Evolutionary conservation across 2,113 vertebrate genomes (phyloP).

Genomic region (Cryptotis parvus): DNA sequence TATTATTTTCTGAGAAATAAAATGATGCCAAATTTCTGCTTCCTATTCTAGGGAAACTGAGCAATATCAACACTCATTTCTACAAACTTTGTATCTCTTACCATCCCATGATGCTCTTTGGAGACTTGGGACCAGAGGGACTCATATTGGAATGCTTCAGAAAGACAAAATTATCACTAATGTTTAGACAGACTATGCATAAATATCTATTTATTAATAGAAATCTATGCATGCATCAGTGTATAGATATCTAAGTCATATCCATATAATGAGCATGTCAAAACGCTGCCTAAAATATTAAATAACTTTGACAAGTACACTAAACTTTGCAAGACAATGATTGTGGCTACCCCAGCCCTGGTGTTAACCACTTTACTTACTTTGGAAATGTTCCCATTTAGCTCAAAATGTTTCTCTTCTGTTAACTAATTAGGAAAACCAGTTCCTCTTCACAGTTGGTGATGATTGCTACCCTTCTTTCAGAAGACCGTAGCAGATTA

Average conservation of each 20-base stretch:
- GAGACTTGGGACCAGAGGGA: not conserved
- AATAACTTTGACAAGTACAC: not conserved
- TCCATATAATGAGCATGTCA: not conserved
- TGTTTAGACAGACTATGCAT: too few relatives aligned
- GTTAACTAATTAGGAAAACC: not conserved
- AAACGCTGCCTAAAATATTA: not conserved
- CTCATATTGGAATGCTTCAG: not conserved
- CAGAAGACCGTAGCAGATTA: not conserved
- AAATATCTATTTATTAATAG: too few relatives aligned
- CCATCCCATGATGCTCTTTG: not conserved
- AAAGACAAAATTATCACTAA: not conserved
- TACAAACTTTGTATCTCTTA: not conserved
- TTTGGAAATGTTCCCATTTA: not conserved
- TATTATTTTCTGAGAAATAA: too few relatives aligned
- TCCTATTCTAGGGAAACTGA: not conserved
- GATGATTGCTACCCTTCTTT: not conserved
- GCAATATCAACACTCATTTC: not conserved
- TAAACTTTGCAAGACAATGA: not conserved
- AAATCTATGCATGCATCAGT: not conserved
- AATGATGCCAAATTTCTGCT: not conserved
- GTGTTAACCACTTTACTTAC: not conserved
- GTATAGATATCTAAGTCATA: not conserved
- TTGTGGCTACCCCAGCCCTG: not conserved
- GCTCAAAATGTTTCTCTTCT: not conserved
- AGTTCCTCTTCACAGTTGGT: not conserved